Evolutionary conservation across 2,113 vertebrate species (phyloP).

Genomic region (Callorhinus ursinus): DNA sequence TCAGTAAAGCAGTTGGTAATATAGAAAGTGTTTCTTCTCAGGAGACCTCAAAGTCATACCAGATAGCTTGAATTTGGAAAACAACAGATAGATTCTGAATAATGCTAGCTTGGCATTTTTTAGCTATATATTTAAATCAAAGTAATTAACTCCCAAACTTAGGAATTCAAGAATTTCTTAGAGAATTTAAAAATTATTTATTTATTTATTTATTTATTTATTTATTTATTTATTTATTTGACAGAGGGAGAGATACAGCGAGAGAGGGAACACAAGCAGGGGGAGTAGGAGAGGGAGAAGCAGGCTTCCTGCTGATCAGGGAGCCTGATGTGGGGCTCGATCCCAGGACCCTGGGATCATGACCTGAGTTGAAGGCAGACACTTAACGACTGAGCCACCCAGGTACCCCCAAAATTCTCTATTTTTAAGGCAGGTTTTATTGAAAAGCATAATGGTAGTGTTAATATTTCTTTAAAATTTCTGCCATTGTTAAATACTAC

Average conservation of each 20-base stretch:
- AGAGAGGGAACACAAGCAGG: too few relatives aligned
- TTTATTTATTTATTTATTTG: too few relatives aligned
- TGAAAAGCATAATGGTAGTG: neutral
- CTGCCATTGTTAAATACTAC: neutral
- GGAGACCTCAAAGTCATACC: constrained; percentile 30
- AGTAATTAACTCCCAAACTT: constrained; percentile 24
- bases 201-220: too few relatives aligned
- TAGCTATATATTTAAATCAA: constrained; percentile 49
- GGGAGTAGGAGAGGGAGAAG: too few relatives aligned
- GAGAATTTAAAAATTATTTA: constrained; percentile 15
- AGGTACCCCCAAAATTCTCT: neutral
- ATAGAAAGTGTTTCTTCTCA: neutral
- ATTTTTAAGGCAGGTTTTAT: constrained; percentile 17
- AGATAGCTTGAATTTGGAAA: constrained; percentile 61
- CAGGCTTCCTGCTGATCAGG: too few relatives aligned
- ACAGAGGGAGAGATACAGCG: too few relatives aligned
- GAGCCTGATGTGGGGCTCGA: too few relatives aligned
- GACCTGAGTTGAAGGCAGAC: too few relatives aligned
- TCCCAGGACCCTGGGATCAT: too few relatives aligned
- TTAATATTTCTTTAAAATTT: constrained; percentile 43
- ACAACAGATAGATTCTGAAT: neutral
- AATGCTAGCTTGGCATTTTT: neutral
- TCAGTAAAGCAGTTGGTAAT: neutral
- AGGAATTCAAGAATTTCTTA: constrained; percentile 43
- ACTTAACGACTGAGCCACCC: too few relatives aligned